Conservation (phyloP, 2,797 vertebrate species). For the Cyclura pinguis region DNA sequence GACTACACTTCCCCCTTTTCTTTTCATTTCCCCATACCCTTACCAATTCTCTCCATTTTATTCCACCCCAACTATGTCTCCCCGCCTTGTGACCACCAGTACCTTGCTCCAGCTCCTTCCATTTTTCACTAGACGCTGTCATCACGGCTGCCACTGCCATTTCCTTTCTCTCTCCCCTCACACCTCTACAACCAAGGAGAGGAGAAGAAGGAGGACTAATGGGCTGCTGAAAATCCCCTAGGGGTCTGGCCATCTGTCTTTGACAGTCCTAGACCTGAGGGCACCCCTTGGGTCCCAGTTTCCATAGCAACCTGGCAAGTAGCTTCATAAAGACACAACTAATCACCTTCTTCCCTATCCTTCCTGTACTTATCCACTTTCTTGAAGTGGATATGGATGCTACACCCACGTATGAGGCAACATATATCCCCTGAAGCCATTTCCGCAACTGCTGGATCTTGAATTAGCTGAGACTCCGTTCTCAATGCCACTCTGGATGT, state of each 20-base stretch:
- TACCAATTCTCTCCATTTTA: neutral
- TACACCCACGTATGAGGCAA: neutral
- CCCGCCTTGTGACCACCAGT: neutral
- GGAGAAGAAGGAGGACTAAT: neutral
- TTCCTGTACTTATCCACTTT: neutral
- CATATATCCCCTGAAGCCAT: neutral
- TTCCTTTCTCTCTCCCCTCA: neutral
- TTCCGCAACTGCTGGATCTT: neutral
- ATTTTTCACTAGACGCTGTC: neutral
- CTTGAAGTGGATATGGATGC: neutral
- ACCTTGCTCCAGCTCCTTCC: no score
- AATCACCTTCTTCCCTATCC: neutral
- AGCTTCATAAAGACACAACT: neutral
- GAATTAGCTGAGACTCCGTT: rapidly evolving
- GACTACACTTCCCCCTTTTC: neutral
- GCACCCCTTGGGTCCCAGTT: neutral
- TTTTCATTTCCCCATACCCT: neutral
- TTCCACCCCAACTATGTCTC: neutral
- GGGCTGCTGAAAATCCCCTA: neutral
- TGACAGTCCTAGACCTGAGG: neutral
- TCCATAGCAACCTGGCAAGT: neutral
- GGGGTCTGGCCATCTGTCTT: neutral
- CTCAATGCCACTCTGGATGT: neutral
- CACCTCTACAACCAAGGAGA: neutral
- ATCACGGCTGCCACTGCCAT: neutral